Conservation (phyloP, 1,140 invertebrate species). For the Panagrolaimus sp. region DNA sequence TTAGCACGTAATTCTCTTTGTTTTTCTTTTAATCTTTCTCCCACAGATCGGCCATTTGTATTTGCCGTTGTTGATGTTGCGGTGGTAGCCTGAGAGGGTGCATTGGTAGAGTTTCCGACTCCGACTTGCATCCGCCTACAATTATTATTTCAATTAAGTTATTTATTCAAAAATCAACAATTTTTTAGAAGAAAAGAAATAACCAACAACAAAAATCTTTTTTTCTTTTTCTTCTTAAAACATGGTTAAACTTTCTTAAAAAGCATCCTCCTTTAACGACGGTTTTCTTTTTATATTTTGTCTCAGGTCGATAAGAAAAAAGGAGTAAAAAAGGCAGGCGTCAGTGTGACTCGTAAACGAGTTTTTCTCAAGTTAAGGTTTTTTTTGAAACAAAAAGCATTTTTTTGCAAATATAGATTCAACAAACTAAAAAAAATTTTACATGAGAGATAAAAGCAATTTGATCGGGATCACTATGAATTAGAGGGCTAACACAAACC, state of each 20-base stretch:
- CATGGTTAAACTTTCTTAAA: not conserved
- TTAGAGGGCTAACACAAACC: no score
- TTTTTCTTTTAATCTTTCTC: constrained; percentile 17
- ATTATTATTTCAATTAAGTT: not conserved
- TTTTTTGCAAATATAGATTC: no score
- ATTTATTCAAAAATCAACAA: not conserved
- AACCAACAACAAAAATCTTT: not conserved
- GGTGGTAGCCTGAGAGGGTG: not conserved
- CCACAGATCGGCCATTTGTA: constrained; percentile 18
- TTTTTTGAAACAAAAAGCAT: no score
- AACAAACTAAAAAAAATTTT: no score
- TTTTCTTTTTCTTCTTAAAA: no score
- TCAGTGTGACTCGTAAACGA: no score
- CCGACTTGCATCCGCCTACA: constrained; percentile 23
- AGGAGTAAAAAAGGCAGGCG: no score
- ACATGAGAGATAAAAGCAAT: no score
- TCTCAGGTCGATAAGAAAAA: no score
- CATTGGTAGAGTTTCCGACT: constrained; percentile 1
- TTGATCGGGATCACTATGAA: no score
- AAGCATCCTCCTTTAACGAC: not conserved
- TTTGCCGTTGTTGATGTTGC: no score
- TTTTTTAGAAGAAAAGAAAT: not conserved
- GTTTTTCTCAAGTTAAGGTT: no score
- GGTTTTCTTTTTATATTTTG: not conserved
- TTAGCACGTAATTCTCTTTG: constrained; percentile 13